Base-by-base conservation (phyloP, 2,888 invertebrate genomes). In the Ophioninae sp. region DNA sequence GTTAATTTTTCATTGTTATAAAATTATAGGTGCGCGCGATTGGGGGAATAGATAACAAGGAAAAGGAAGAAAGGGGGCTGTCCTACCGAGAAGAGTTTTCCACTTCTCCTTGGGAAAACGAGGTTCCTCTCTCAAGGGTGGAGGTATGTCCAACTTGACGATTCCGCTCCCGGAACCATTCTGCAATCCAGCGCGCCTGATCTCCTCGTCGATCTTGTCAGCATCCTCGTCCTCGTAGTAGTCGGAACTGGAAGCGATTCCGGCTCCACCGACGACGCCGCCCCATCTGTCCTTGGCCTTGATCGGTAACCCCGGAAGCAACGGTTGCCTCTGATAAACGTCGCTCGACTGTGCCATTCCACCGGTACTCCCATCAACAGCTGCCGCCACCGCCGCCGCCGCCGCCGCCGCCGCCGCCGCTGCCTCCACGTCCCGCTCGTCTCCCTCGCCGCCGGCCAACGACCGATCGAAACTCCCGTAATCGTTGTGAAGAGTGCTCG, bases 31-130 rank as follows among this genome's bases (percentile, higher is more conserved):
- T 6, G 7, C 41, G 1, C 41, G 41, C 41, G 41, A 64, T 37
- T 37, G 6, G 39, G 17, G 17, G 17, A 20, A 41, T 67, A 8
- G 2, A 22, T 10, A n/a, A 51, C 13, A 51, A 51, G 13, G 51
- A 51, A 0, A 0, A 51, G 10, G 13, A 51, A 10, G 1, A 13
- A 51, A 3, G 13, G 3, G 0, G 0, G n/a, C 8, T 37, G 2
- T 41, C 63, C 90, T 91, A 95, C 95, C 95, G 87, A 95, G 91
- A 86, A 95, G 93, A 23, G 97, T 97, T 94, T 97, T 97, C 95
- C 96, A 96, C 93, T 96, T 96, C 93, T 97, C 97, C 92, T 96
- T 97, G 58, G 97, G 97, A 93, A 96, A 97, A 89, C 96, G 94
- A 30, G 95, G 95, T 91, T 97, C 96, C 90, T 97, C 97, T 88